Evolutionary conservation across 1,140 invertebrate species (phyloP), one percentile per base, ranked within the genome.

Genomic region (Ceratina australensis): DNA sequence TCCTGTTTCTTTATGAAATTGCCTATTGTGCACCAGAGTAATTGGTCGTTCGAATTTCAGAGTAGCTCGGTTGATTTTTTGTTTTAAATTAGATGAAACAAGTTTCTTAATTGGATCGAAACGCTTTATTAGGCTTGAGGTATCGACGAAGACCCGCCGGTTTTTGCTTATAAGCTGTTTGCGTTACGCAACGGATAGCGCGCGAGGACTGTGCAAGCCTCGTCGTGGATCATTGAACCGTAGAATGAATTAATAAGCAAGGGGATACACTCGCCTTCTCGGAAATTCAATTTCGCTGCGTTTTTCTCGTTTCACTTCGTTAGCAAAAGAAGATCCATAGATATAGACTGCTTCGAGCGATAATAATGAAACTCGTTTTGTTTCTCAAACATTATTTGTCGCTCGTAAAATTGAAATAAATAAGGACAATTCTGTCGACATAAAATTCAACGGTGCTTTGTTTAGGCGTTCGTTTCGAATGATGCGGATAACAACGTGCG

Each of bases 221-320:
- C 28, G 74, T 71, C 66, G 15, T 57, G 74, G 74, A 71, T 77
- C 74, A 63, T 77, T 77, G 74, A 77, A 77, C 74, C 66, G 74
- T 42, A 68, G 47, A 52, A 77, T 77, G 47, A 77, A 77, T 77
- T 77, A 77, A 77, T 77, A 71, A 77, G 28, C 74, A 33, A n/a
- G 50, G 33, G 20, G 61, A 71, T n/a, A 69, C 20, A 71, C 68
- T 22, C 54, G 20, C 47, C 67, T 71, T 77, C 26, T 22, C 1
- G 3, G 28, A 67, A 77, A 77, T 77, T 69, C 49, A 77, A 54
- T 54, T 54, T 54, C 52, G 16, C n/a, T 10, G 13, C 52, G 52
- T 54, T 54, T 54, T 54, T 54, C 33, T 42, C 52, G 52, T n/a
- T 54, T 15, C 52, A 54, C 16, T 54, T 54, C 16, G n/a, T 54